Evolutionary conservation across 2,888 invertebrate genomes (phyloP), one percentile per base, ranked within the genome.

Genomic region (Cylloceria caligata): DNA sequence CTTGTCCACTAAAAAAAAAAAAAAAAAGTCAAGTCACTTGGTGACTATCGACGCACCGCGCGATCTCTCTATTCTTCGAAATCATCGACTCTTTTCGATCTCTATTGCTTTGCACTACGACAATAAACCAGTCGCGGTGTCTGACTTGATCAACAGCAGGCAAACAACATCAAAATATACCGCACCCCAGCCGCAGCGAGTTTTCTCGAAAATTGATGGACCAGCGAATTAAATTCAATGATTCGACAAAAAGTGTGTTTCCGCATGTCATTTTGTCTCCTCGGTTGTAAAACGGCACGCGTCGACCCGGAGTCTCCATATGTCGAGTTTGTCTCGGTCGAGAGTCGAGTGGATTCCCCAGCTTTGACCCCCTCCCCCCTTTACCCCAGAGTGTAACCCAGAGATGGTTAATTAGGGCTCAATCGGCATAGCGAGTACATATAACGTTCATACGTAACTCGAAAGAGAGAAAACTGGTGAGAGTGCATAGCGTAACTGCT

Each of bases 221-320:
- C 34, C 77, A 62, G 55, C 49, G 75, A 78, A 86, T 86, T 84
- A 84, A 80, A 83, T 75, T 73, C 49, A 42, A 83, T 86, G 85
- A 86, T 85, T 84, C 67, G 79, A 77, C 82, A 68, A 80, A 68
- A 75, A 64, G 47, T 65, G 45, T 45, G 49, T 5, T 65, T 27
- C 36, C 68, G 24, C 7, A 34, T 60, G 27, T 78, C 73, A 36
- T 57, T n/a, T n/a, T 68, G 36, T 60, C 21, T 47, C 72, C 45
- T 55, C 34, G 7, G 21, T 47, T 52, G 49, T 64, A 49, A 34
- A 55, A 60, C 42, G 57, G 71, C 72, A 62, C 76, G 60, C 49
- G 64, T 27, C 42, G 34, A 49, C 11, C 39, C n/a, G 24, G 55
- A 64, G 69, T 69, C 73, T 76, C 65, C 78, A 60, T 45, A 42